These are phyloP conservation scores for Liparis tanakae DNA, from an alignment of 2,797 vertebrate genomes.

Conservation along the genomic window DNA sequence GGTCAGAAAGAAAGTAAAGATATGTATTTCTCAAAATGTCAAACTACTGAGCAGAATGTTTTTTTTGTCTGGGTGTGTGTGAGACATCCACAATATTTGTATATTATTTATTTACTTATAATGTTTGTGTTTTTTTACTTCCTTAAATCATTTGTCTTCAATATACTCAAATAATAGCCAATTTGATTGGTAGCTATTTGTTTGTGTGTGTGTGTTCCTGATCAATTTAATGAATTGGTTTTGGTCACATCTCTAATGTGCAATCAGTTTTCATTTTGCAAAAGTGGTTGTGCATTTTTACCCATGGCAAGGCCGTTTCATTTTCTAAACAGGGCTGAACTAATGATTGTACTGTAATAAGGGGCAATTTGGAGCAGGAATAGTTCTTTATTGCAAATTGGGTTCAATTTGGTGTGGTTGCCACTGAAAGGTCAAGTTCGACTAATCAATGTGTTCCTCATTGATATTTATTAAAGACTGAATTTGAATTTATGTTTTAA, in stretches of 20 bases:
- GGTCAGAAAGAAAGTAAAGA: neutral
- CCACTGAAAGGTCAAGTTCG: constrained; percentile 15
- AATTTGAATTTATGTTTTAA: constrained; percentile 20
- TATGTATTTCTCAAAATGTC: neutral
- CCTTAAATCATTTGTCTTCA: too few relatives aligned
- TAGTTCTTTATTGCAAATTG: constrained; percentile 28
- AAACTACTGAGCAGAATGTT: too few relatives aligned
- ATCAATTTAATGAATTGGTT: constrained; percentile 33
- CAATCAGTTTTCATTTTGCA: constrained; percentile 27
- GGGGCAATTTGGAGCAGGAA: neutral
- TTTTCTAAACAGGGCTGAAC: constrained; percentile 19
- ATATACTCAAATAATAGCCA: too few relatives aligned
- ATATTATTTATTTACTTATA: too few relatives aligned
- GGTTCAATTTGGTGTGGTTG: constrained; percentile 16
- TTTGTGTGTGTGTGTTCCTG: neutral
- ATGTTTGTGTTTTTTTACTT: too few relatives aligned
- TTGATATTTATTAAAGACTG: constrained; percentile 6
- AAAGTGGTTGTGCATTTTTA: constrained; percentile 13
- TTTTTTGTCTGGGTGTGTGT: neutral
- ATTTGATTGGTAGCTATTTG: neutral
- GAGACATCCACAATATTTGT: neutral
- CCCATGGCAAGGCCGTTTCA: constrained; percentile 7
- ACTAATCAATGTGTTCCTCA: neutral
- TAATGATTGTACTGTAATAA: constrained; percentile 1
- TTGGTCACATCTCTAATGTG: constrained; percentile 1